Evolutionary conservation across 2,888 invertebrate species (phyloP), one percentile per base, ranked within the genome.

Genomic region (Cataglyphis livida): DNA sequence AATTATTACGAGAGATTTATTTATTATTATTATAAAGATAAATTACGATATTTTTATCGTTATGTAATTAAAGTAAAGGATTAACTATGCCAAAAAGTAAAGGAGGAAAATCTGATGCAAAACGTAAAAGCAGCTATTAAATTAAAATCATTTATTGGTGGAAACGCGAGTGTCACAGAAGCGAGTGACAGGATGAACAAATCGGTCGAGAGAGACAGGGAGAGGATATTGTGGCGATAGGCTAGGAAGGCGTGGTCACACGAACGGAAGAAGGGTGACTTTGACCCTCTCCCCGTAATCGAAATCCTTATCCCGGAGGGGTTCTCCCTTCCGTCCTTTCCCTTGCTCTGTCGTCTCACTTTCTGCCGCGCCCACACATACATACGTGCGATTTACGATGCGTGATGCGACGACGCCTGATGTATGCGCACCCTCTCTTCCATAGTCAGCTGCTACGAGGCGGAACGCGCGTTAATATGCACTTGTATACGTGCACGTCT

Each of bases 351-450:
- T 68, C 83, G 76, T 82, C 86, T 85, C 81, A 66, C 90, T 86
- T 85, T 90, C 81, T 81, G 65, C 61, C 44, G 75, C 15, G 79
- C 81, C 71, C 84, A 76, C n/a, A 51, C 51, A 51, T 91, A 90
- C 88, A 51, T 91, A 90, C 88, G 86, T 90, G 90, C 89, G 84
- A 92, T 92, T 92, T 91, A 90, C 89, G 93, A 92, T 92, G 91
- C 90, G 87, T 88, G 89, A 90, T 90, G 90, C 88, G 68, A 86
- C 89, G 89, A 87, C 84, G 90, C 84, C 88, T 86, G 90, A 92
- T 89, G 90, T 91, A 89, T 90, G 90, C 84, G 88, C 84, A 79
- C 84, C 83, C 83, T 82, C 81, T 84, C 84, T 78, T 82, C 21
- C 21, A 41, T n/a, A 44, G 61, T 71, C 66, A 35, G 44, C 66